These are phyloP conservation scores for Zeuzera pyrina DNA, from an alignment of 2,888 invertebrate species.

Conservation along the genomic window DNA sequence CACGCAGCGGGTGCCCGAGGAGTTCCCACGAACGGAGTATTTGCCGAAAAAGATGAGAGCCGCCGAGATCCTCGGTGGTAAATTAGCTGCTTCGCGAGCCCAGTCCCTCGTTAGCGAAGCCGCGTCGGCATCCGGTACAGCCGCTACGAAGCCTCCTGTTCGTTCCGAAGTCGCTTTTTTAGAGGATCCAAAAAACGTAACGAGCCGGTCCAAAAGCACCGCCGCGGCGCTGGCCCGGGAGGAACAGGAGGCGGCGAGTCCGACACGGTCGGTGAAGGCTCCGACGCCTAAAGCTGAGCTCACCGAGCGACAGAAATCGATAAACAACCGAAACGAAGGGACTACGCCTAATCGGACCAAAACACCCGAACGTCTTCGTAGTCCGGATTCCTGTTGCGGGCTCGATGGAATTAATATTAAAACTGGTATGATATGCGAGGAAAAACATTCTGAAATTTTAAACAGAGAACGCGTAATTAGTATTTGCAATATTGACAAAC, in stretches of 20 bases:
- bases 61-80: slow-evolving; percentile 62
- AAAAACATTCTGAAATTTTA: slow-evolving; percentile 68
- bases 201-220: slow-evolving; percentile 71
- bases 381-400: slow-evolving; percentile 63
- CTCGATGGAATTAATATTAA: slow-evolving; percentile 58
- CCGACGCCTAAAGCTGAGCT: slow-evolving; percentile 57
- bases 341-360: slow-evolving; percentile 42
- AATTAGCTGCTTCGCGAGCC: slow-evolving; percentile 43
- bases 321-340: slow-evolving; percentile 31
- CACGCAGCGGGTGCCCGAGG: slow-evolving; percentile 28
- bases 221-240: slow-evolving; percentile 74
- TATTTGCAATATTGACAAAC: slow-evolving; percentile 84
- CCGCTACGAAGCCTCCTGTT: slow-evolving; percentile 24
- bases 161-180: slow-evolving; percentile 62
- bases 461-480: slow-evolving; percentile 80
- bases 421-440: slow-evolving; percentile 61
- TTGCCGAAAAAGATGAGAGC: slow-evolving; percentile 69
- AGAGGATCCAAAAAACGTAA: slow-evolving; percentile 72
- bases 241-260: slow-evolving; percentile 68
- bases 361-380: no score
- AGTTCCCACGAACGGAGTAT: slow-evolving; percentile 51
- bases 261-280: slow-evolving; percentile 66
- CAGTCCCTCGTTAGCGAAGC: slow-evolving; percentile 25
- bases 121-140: slow-evolving; percentile 24
- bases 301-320: slow-evolving; percentile 25